A percentile compares a stretch with the other conserved stretches of the same genome.
These are phyloP conservation scores for Pseudobourletiella spinata DNA, from an alignment of 1,140 invertebrate species.

Conservation along the genomic window DNA sequence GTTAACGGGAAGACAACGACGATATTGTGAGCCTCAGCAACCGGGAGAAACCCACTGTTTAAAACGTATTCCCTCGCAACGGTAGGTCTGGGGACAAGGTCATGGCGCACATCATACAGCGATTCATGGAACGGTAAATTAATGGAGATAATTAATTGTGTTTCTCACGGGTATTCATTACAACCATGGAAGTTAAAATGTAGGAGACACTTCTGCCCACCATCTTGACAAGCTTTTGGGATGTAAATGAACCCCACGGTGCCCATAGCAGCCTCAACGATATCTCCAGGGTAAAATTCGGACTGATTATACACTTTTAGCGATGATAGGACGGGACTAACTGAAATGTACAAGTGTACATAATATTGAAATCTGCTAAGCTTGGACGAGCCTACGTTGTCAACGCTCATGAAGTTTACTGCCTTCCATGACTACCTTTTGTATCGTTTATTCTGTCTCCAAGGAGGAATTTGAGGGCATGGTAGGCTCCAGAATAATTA, in stretches of 20 bases:
- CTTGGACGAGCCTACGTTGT: not conserved
- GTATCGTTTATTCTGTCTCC: conserved; percentile 10
- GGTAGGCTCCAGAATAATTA: conserved; percentile 15
- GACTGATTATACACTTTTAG: conserved; percentile 18
- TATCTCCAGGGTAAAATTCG: conserved; percentile 17
- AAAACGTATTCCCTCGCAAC: conserved; percentile 12
- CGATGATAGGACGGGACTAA: conserved; percentile 2
- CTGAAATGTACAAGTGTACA: not conserved
- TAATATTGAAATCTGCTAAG: not conserved
- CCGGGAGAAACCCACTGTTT: conserved; percentile 19
- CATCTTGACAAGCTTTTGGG: conserved; percentile 15
- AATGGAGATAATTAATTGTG: not conserved
- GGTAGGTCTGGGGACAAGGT: too few species aligned
- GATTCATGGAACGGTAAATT: too few species aligned
- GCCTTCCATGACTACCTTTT: not conserved
- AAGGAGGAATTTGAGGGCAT: conserved; percentile 11
- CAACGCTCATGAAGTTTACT: not conserved
- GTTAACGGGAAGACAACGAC: conserved; percentile 25
- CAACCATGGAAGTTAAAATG: conserved; percentile 32
- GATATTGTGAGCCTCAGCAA: conserved; percentile 21
- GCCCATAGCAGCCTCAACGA: conserved; percentile 15
- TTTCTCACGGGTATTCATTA: conserved; percentile 26
- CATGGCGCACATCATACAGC: too few species aligned
- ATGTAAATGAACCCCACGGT: conserved; percentile 21
- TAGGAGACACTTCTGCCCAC: conserved; percentile 7